Base-by-base conservation (phyloP, 2,797 vertebrate genomes). In the Percopsis omiscomaycus region DNA sequence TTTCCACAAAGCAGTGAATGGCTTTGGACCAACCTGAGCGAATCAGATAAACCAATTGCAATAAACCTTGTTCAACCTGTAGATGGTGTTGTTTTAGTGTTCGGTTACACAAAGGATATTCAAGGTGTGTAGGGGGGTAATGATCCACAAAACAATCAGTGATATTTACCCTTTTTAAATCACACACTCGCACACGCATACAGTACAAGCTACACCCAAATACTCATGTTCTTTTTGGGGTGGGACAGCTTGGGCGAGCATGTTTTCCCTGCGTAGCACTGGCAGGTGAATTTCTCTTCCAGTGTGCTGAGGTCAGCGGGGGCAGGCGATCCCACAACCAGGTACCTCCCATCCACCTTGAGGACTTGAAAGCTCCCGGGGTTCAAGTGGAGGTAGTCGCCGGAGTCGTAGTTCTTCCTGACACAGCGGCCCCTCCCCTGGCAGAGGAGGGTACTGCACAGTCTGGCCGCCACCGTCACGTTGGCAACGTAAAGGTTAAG, bases 401-500 rank as follows among this genome's bases (percentile, higher is more conserved):
- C 11, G 16, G 92, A 91, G 75, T 94, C 55, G 66, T 90, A 92
- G 45, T 82, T 46, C 85, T 90, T 95, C 64, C 95, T 84, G 58
- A 76, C 69, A 5, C 95, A 96, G 28, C 93, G 82, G 11, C 95
- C 95, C 9, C 82, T 81, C 3, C 87, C 84, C 57, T 91, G 89
- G 60, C 96, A 96, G 59, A 96, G 71, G 5, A 84, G 82, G 51
- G 87, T 61, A 61, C 92, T 94, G 79, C 95, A 97, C 65, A 97
- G 90, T 89, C 85, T 93, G 64, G 94, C 83, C 6, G 95, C 95
- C 28, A 94, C 91, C 0, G 95, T 95, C 79, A 95, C 89, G 0
- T 97, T 98, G 80, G 94, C 91, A 30, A 96, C 56, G 66, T 97
- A 97, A 0, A 93, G 94, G 66, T 85, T 92, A 52, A 96, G 68